phyloP scores from a whole-genome alignment of 37 sponge, comb jelly and placozoan species.

The Oopsacas minuta region DNA sequence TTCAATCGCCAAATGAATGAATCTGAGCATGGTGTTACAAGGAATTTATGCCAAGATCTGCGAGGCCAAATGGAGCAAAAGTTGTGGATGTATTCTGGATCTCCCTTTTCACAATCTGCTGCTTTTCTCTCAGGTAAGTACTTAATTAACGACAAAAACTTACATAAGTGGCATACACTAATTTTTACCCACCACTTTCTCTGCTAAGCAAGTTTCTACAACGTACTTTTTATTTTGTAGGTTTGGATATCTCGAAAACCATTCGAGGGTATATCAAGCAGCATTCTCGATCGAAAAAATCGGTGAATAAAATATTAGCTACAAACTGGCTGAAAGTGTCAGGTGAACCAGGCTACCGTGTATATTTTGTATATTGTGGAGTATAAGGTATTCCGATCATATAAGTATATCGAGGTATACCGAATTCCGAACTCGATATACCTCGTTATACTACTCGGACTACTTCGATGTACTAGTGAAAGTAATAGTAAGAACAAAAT shows the following conservation, averaged over 20 bases:
- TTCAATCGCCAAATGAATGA: neutral
- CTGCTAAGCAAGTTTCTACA: neutral
- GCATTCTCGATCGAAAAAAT: neutral
- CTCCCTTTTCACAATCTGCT: neutral
- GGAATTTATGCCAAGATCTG: neutral
- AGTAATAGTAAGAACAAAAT: neutral
- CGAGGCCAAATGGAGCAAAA: neutral
- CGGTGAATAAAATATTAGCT: neutral
- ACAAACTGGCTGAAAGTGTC: neutral
- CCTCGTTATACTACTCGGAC: neutral
- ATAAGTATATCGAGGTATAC: neutral
- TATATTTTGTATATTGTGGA: neutral
- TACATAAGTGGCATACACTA: neutral
- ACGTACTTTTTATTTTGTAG: neutral
- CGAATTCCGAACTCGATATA: neutral
- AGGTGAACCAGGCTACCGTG: neutral
- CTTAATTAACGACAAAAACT: neutral
- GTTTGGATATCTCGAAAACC: neutral
- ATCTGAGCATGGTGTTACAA: neutral
- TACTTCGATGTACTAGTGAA: neutral
- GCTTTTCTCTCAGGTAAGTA: neutral
- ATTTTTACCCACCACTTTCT: neutral
- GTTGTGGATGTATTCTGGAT: neutral
- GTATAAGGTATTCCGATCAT: neutral
- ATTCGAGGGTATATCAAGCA: neutral